Percentiles rank a stretch among this genome's conserved stretches.
Conservation (phyloP, 2,113 vertebrate genomes). For the Pituophis catenifer region DNA sequence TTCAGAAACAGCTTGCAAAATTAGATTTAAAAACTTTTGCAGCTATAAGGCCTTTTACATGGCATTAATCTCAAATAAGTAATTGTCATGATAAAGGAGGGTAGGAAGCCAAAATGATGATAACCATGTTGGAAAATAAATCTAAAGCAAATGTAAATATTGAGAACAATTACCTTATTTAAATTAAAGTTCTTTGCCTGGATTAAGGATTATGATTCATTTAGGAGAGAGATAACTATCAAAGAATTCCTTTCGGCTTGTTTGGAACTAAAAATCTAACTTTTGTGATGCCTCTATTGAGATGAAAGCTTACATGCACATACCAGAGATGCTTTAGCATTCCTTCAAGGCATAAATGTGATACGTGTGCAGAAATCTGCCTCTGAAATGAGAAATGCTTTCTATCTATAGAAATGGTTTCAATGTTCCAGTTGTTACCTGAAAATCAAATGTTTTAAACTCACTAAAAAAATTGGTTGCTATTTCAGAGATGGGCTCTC, state of each 20-base stretch:
- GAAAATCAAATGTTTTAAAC: not conserved
- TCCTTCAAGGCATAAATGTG: slow-evolving; percentile 50
- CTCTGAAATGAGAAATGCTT: not conserved
- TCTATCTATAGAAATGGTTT: not conserved
- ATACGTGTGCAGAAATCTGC: not conserved
- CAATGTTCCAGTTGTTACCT: not conserved
- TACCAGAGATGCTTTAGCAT: slow-evolving; percentile 47
- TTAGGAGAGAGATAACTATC: not conserved
- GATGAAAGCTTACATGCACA: slow-evolving; percentile 25
- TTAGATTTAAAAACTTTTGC: not conserved
- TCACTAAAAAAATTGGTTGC: not conserved
- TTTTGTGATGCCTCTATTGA: slow-evolving; percentile 50
- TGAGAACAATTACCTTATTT: not conserved
- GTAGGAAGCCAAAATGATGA: not conserved
- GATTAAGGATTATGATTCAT: not conserved
- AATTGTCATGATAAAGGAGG: not conserved
- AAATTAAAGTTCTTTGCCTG: not conserved
- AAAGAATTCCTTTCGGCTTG: not conserved
- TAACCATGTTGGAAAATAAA: not conserved
- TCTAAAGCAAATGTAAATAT: not conserved
- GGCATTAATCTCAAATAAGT: not conserved
- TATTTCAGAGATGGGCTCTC: not conserved
- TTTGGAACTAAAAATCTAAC: slow-evolving; percentile 40
- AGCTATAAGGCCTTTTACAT: not conserved
- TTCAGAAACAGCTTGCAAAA: not conserved